Evolutionary conservation across 2,113 vertebrate species (phyloP), one percentile per base, ranked within the genome.

Genomic region (Ammodytes dubius): DNA sequence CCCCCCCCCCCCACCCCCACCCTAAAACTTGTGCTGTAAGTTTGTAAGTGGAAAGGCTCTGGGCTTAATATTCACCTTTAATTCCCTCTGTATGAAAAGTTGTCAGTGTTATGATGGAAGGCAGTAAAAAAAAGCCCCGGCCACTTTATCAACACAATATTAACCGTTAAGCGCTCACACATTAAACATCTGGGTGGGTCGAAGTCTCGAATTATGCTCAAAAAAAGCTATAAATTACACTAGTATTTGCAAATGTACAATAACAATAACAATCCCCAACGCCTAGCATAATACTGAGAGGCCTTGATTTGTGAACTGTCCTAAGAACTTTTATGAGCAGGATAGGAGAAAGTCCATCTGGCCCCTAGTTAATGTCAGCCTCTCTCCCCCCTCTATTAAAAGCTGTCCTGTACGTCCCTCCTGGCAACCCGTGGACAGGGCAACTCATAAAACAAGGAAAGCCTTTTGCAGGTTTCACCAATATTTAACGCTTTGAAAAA

Each of bases 251-350:
- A 95, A 94, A 94, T 91, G 92, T 94, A 93, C 88, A 94, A 95
- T 93, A 95, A 94, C 93, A 94, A 93, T 93, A 95, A 95, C 93
- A 95, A 94, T 85, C 91, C 27, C 80, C 58, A 93, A 92, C 71
- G 88, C 92, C 93, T 94, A 94, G 87, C 92, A 94, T 92, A 93
- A 92, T 93, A 94, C 90, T 83, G 87, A 87, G 87, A 89, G 88
- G 85, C 89, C 91, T 87, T 95, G 94, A 96, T 96, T 95, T 95
- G 94, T 95, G 93, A 94, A 91, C 92, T 92, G 94, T 93, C 92
- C 86, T 86, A 52, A 81, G 87, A 90, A 92, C 85, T 87, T 94
- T 95, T 95, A 95, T 94, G 93, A 94, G 87, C 91, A 91, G 89
- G 90, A 90, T 80, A 90, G 90, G 91, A 96, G 90, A 94, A 94